These are phyloP conservation scores for Trissolcus basalis DNA, from an alignment of 1,140 invertebrate species.

Conservation along the genomic window DNA sequence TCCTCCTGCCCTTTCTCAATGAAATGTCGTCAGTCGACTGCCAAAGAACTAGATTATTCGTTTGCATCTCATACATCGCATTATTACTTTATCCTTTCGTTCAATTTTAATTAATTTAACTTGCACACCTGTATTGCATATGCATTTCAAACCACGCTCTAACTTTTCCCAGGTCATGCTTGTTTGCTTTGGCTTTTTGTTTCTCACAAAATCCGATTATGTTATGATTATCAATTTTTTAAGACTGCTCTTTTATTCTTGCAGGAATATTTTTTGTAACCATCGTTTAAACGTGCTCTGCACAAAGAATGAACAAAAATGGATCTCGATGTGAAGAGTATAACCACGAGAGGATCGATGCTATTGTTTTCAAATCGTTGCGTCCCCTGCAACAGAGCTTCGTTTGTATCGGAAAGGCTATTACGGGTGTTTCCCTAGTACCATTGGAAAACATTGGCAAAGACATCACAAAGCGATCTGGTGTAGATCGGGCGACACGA, in stretches of 20 bases:
- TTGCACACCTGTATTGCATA: conserved; percentile 15
- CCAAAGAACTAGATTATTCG: conserved; percentile 61
- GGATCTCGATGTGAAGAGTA: too few relatives aligned
- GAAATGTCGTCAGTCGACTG: conserved; percentile 61
- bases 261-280: too few relatives aligned
- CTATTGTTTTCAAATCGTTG: conserved; percentile 64
- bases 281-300: too few relatives aligned
- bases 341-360: neutral
- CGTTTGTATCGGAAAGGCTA: conserved; percentile 56
- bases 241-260: too few relatives aligned
- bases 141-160: too few relatives aligned
- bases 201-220: too few relatives aligned
- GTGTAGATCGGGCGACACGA: conserved; percentile 63
- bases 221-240: too few relatives aligned
- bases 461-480: conserved; percentile 75
- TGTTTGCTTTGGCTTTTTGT: too few relatives aligned
- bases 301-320: neutral
- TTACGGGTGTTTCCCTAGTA: conserved; percentile 60
- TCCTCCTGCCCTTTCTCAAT: conserved; percentile 59
- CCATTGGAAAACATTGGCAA: conserved; percentile 71
- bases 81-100: conserved; percentile 54
- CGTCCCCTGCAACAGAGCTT: conserved; percentile 30
- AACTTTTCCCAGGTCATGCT: too few relatives aligned
- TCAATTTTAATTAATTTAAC: conserved; percentile 55
- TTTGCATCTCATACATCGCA: conserved; percentile 55